Evolutionary conservation across 2,797 vertebrate genomes (phyloP).

Genomic region (Halcyon chelicuti): DNA sequence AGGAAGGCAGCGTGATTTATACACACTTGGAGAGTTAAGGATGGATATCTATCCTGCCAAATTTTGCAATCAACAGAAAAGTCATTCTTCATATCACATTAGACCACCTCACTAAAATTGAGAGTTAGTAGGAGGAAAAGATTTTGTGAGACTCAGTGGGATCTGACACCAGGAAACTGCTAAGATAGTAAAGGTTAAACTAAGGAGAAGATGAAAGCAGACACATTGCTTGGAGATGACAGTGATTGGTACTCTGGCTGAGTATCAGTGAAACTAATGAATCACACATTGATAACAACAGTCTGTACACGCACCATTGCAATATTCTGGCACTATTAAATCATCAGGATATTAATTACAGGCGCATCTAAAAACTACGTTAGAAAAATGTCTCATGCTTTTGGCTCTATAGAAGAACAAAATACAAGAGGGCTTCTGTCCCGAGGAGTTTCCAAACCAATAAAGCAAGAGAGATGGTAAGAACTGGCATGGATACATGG

Average conservation of each 20-base stretch:
- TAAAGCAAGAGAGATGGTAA: not conserved
- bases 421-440: not conserved
- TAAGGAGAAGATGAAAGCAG: conserved; percentile 26
- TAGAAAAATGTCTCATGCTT: not conserved
- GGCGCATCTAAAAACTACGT: not conserved
- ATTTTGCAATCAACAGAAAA: conserved; percentile 18
- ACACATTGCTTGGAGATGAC: not conserved
- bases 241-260: not conserved
- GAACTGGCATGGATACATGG: not conserved
- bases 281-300: not conserved
- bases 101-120: conserved; percentile 13
- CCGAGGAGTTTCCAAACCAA: not conserved
- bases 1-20: conserved; percentile 49
- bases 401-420: not conserved
- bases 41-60: conserved; percentile 8
- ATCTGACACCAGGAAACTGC: not conserved
- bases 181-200: conserved; percentile 6
- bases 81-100: not conserved
- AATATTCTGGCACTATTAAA: not conserved
- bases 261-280: not conserved
- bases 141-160: not conserved
- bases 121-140: not conserved
- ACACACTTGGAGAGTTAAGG: not conserved
- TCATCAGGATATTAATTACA: not conserved
- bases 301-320: not conserved